Evolutionary conservation across 2,113 vertebrate species (phyloP).

Genomic region (Syngnathus typhle): DNA sequence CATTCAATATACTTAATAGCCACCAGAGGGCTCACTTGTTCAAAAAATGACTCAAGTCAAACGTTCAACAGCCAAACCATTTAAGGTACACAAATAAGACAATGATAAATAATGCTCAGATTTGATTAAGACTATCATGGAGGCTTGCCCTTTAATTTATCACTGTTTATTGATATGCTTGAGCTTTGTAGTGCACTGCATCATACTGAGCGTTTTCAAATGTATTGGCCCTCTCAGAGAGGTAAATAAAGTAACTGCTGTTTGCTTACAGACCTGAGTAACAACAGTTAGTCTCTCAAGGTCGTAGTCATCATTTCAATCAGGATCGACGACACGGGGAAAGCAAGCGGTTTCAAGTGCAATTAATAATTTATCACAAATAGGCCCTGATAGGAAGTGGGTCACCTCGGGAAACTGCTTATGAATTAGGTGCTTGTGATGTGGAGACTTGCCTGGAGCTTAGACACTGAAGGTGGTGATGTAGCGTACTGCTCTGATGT

Average conservation of each 20-base stretch:
- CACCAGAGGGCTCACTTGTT: neutral
- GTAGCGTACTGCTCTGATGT: neutral
- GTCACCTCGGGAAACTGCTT: constrained; percentile 3
- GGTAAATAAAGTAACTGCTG: neutral
- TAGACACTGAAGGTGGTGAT: constrained; percentile 6
- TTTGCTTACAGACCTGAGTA: constrained; percentile 2
- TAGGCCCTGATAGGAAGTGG: constrained; percentile 1
- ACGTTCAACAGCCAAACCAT: neutral
- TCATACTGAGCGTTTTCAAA: neutral
- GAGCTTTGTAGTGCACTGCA: neutral
- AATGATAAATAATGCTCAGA: neutral
- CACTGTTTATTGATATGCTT: neutral
- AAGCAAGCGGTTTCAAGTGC: neutral
- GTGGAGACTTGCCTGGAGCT: neutral
- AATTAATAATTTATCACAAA: constrained; percentile 6
- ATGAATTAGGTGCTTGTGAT: constrained; percentile 1
- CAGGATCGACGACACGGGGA: neutral
- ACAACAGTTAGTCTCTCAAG: neutral
- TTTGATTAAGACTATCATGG: neutral
- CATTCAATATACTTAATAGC: neutral
- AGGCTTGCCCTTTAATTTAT: neutral
- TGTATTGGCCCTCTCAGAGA: neutral
- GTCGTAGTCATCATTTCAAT: neutral
- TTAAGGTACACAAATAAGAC: neutral
- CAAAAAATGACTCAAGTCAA: neutral